phyloP scores from a whole-genome alignment of 2,113 vertebrate genomes.

The Lathamus discolor region DNA sequence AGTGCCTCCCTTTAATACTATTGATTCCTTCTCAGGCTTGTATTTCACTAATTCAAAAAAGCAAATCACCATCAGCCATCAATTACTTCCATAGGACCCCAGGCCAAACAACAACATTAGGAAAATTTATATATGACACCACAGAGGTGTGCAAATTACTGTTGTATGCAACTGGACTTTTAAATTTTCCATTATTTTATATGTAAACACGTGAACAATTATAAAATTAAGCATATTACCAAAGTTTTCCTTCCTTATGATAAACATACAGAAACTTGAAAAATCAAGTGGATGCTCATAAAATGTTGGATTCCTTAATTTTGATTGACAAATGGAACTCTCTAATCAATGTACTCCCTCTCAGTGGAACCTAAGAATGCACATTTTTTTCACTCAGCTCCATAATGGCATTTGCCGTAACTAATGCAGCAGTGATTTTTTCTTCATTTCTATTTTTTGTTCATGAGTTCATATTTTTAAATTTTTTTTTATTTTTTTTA shows the following conservation, averaged over 20 bases:
- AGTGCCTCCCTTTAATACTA: background rate
- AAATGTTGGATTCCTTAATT: background rate
- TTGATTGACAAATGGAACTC: background rate
- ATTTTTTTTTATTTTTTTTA: background rate
- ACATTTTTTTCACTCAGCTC: background rate
- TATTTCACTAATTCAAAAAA: constrained; percentile 16
- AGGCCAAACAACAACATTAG: background rate
- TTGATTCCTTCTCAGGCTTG: background rate
- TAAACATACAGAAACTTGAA: background rate
- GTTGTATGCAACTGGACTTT: background rate
- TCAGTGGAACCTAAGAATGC: background rate
- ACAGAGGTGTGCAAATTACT: background rate
- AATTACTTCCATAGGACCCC: background rate
- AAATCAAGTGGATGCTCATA: background rate
- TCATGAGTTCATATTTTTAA: background rate
- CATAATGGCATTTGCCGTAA: background rate
- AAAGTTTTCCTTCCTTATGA: background rate
- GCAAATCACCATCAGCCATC: background rate
- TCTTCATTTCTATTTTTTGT: background rate
- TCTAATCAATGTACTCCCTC: background rate
- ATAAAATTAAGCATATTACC: background rate
- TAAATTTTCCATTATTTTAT: background rate
- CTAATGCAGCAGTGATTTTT: background rate
- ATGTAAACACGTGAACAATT: background rate
- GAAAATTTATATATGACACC: background rate